Percentiles rank a stretch among this genome's conserved stretches.
phyloP scores from a whole-genome alignment of 2,113 vertebrate genomes.

The Hippoglossus stenolepis region DNA sequence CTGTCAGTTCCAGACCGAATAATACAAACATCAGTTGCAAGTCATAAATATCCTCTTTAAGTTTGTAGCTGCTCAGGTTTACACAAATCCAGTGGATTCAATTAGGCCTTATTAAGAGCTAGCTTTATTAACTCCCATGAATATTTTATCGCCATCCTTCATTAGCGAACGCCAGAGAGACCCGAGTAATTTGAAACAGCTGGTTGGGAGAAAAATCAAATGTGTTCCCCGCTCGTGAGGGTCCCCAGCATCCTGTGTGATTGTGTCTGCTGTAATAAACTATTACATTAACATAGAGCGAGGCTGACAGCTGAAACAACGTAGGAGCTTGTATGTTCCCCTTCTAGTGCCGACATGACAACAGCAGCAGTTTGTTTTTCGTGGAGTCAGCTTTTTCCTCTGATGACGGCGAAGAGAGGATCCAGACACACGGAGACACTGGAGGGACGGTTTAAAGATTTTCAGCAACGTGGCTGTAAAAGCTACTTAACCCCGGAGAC shows the following conservation, averaged over 20 bases:
- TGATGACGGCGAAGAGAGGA: neutral
- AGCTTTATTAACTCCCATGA: slow-evolving; percentile 60
- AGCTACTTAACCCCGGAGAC: too few species aligned
- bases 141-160: slow-evolving; percentile 55
- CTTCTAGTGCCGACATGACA: neutral
- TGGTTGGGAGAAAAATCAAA: slow-evolving; percentile 37
- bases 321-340: neutral
- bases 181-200: slow-evolving; percentile 54
- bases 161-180: slow-evolving; percentile 52
- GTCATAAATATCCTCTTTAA: slow-evolving; percentile 8
- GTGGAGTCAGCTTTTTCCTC: neutral
- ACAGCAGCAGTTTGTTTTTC: slow-evolving; percentile 3
- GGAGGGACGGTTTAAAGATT: neutral
- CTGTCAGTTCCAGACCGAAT: neutral
- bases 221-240: slow-evolving; percentile 41
- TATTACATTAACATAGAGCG: slow-evolving; percentile 30
- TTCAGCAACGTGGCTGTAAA: too few species aligned
- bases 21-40: slow-evolving; percentile 26
- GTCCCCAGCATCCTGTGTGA: slow-evolving; percentile 27
- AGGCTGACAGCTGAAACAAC: slow-evolving; percentile 30
- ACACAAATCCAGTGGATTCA: slow-evolving; percentile 37
- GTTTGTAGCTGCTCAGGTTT: slow-evolving; percentile 22
- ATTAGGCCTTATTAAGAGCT: slow-evolving; percentile 48
- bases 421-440: neutral
- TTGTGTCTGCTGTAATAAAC: slow-evolving; percentile 44